A percentile compares a stretch with the other conserved stretches of the same genome.
Conservation (phyloP, 2,797 vertebrate genomes). For the Staurois parvus region DNA sequence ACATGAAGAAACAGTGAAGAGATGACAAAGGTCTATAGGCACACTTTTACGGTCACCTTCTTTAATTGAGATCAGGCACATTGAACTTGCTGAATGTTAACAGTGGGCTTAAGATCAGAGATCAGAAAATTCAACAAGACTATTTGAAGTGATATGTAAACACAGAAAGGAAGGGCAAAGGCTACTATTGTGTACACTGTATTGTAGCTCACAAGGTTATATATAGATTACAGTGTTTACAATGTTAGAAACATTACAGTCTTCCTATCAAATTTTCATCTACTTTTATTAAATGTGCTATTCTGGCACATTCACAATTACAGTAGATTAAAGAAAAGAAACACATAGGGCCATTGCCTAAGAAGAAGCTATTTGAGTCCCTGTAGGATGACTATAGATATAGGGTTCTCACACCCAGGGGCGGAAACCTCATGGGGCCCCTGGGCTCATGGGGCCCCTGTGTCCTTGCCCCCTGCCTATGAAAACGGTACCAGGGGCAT, state of each 20-base stretch:
- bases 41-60: neutral
- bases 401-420: too few species aligned
- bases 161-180: conserved; percentile 4
- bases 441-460: too few species aligned
- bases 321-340: too few species aligned
- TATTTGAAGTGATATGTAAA: conserved; percentile 1
- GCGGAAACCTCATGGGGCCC: too few species aligned
- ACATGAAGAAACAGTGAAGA: too few species aligned
- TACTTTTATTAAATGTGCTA: neutral
- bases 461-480: too few species aligned
- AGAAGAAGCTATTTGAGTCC: too few species aligned
- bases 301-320: neutral
- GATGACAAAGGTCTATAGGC: too few species aligned
- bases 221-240: neutral
- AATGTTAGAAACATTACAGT: neutral
- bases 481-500: too few species aligned
- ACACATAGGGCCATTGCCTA: too few species aligned
- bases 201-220: neutral
- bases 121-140: neutral
- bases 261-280: neutral
- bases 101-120: neutral
- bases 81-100: neutral
- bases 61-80: neutral
- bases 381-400: too few species aligned
- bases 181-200: neutral